Conservation (phyloP, 2,113 vertebrate species). For the Holacanthus passer region DNA sequence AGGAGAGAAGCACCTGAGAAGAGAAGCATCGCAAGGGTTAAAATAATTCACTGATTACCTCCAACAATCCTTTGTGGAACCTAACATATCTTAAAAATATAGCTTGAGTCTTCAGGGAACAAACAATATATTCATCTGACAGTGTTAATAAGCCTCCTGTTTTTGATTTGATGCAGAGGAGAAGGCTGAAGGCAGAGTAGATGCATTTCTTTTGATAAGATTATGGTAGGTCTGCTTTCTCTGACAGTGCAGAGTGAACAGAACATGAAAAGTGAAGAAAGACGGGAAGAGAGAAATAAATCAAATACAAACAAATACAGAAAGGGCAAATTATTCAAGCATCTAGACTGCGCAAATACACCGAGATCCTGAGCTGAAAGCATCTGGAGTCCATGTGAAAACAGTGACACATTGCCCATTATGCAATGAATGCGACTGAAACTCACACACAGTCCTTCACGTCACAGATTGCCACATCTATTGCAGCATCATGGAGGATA, state of each 20-base stretch:
- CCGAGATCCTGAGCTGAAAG: neutral
- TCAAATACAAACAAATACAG: slow-evolving; percentile 14
- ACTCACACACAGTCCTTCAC: neutral
- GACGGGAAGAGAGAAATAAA: neutral
- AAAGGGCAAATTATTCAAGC: neutral
- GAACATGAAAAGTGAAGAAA: neutral
- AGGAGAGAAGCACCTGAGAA: slow-evolving; percentile 88
- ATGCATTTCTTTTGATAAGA: slow-evolving; percentile 28
- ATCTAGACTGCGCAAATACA: slow-evolving; percentile 13
- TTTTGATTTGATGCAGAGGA: slow-evolving; percentile 15
- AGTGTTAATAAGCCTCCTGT: slow-evolving; percentile 20
- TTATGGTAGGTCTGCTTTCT: slow-evolving; percentile 23
- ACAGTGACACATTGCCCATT: neutral
- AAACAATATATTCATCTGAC: slow-evolving; percentile 29
- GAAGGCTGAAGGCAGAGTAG: neutral
- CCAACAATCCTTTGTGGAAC: neutral
- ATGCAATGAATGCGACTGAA: neutral
- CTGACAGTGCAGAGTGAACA: neutral
- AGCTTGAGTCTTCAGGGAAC: neutral
- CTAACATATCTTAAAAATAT: neutral
- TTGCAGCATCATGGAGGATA: slow-evolving; percentile 14
- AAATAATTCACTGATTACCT: neutral
- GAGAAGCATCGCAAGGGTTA: slow-evolving; percentile 9
- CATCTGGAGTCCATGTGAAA: neutral
- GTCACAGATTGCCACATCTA: neutral